Conservation (phyloP, 2,888 invertebrate genomes). For the Spisula subtruncata region DNA sequence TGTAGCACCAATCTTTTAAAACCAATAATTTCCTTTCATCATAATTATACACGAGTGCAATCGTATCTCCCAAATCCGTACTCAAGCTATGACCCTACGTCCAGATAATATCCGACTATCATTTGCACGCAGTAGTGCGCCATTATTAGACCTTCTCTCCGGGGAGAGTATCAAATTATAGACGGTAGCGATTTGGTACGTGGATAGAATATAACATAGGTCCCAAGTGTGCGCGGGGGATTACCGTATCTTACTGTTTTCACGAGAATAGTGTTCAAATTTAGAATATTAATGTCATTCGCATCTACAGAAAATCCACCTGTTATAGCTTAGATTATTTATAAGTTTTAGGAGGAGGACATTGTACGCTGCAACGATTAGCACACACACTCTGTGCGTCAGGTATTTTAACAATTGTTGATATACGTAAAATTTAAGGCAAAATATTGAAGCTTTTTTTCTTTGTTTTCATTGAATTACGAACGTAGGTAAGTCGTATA, state of each 20-base stretch:
- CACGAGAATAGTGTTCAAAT: background rate
- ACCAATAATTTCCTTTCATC: no score
- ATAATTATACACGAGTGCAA: no score
- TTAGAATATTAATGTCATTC: conserved; percentile 5
- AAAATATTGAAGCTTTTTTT: no score
- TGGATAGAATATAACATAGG: conserved; percentile 36
- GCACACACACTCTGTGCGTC: background rate
- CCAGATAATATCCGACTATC: background rate
- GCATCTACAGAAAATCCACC: conserved; percentile 1
- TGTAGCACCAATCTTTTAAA: no score
- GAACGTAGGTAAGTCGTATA: no score
- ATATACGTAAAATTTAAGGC: no score
- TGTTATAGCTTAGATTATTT: background rate
- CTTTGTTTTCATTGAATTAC: no score
- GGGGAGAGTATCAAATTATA: conserved; percentile 54
- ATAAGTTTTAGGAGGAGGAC: background rate
- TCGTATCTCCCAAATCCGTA: no score
- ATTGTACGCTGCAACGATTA: background rate
- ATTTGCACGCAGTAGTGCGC: conserved; percentile 13
- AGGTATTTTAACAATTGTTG: no score
- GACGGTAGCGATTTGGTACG: conserved; percentile 42
- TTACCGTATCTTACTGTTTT: conserved; percentile 51
- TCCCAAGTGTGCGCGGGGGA: conserved; percentile 34
- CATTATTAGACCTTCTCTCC: conserved; percentile 40
- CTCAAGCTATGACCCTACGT: no score